Conservation (phyloP, 2,113 vertebrate species). For the Lanius ludovicianus region DNA sequence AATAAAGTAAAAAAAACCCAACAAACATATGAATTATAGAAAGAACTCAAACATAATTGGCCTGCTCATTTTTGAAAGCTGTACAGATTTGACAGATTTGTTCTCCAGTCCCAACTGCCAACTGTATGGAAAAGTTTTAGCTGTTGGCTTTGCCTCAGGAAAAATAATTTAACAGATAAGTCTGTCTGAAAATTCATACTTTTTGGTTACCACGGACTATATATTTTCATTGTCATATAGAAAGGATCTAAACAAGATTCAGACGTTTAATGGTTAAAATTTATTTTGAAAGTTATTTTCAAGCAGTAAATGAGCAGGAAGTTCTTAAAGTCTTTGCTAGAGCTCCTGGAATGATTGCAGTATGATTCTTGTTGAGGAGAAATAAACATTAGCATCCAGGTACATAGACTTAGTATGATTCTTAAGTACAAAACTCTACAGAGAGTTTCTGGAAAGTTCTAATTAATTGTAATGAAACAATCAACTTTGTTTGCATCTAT, state of each 20-base stretch:
- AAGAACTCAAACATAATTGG: background rate
- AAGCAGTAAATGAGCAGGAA: background rate
- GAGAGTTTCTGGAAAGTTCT: background rate
- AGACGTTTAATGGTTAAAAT: slow-evolving; percentile 48
- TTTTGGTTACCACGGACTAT: slow-evolving; percentile 44
- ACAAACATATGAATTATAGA: background rate
- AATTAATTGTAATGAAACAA: background rate
- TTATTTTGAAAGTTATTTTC: slow-evolving; percentile 35
- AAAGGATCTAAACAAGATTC: slow-evolving; percentile 63
- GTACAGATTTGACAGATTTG: background rate
- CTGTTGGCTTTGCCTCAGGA: slow-evolving; percentile 68
- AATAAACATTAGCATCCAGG: background rate
- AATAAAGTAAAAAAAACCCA: background rate
- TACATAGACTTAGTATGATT: background rate
- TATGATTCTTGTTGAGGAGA: background rate
- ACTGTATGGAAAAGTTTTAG: slow-evolving; percentile 13
- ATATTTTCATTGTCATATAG: slow-evolving; percentile 17
- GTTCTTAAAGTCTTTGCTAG: background rate
- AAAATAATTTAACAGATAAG: slow-evolving; percentile 59
- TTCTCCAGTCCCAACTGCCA: background rate
- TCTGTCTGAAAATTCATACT: slow-evolving; percentile 51
- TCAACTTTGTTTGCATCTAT: background rate
- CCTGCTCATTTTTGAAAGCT: background rate
- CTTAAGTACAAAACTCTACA: background rate
- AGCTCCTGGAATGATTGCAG: background rate